Conservation (phyloP, 2,797 vertebrate species). For the Enteromius thamalakanensis region DNA sequence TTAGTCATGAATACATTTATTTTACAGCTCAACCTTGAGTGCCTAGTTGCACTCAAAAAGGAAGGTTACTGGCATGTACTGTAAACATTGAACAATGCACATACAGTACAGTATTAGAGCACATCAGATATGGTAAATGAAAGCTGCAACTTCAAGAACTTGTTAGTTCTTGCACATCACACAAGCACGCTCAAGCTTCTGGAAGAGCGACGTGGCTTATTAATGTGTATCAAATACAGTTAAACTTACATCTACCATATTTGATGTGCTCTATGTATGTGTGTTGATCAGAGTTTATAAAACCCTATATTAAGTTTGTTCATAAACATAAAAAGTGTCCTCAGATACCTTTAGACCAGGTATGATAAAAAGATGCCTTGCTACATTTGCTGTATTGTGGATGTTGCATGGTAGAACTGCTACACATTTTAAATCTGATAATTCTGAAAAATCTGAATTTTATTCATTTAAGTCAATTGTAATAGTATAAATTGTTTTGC, state of each 20-base stretch:
- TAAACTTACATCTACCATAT: background rate
- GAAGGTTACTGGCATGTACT: background rate
- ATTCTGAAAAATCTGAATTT: background rate
- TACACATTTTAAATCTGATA: no score
- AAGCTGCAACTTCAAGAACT: background rate
- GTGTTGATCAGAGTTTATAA: background rate
- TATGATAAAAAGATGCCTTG: background rate
- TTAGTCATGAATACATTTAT: background rate
- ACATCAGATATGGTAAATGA: background rate
- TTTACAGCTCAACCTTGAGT: background rate
- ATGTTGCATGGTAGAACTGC: conserved; percentile 13
- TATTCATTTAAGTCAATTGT: background rate
- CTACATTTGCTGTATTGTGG: background rate
- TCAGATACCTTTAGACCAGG: no score
- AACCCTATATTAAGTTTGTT: background rate
- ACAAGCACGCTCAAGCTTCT: background rate
- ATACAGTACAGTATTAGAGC: background rate
- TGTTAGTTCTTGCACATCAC: background rate
- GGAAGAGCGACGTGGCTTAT: background rate
- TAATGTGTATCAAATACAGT: background rate
- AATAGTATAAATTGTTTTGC: background rate
- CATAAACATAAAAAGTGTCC: background rate
- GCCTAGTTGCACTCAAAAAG: background rate
- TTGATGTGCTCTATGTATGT: background rate
- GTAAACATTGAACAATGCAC: background rate